Evolutionary conservation across 2,888 invertebrate genomes (phyloP).

Genomic region (Drepana falcataria): DNA sequence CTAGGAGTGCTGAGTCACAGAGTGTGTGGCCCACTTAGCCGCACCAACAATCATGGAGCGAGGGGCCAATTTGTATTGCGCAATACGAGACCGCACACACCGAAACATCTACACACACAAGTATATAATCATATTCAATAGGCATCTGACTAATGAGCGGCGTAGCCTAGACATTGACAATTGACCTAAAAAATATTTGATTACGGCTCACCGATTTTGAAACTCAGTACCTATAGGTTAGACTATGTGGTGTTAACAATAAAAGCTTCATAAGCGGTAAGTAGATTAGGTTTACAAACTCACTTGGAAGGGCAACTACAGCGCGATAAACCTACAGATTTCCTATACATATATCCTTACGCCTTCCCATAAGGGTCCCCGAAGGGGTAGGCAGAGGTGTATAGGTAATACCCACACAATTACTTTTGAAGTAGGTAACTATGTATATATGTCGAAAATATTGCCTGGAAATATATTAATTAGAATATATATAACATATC

Average conservation of each 20-base stretch:
- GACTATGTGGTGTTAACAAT: too few relatives aligned
- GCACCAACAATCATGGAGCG: constrained; percentile 34
- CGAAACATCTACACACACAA: constrained; percentile 20
- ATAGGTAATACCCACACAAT: too few relatives aligned
- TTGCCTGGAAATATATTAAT: too few relatives aligned
- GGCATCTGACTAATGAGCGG: constrained; percentile 11
- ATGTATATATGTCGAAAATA: too few relatives aligned
- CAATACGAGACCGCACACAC: constrained; percentile 19
- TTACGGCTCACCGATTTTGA: not conserved
- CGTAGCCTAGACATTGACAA: constrained; percentile 8
- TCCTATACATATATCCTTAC: too few relatives aligned
- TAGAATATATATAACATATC: constrained; percentile 1
- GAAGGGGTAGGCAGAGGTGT: too few relatives aligned
- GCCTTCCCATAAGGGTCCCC: too few relatives aligned
- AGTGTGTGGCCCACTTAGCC: constrained; percentile 40
- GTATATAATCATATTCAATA: constrained; percentile 20
- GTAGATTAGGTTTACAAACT: too few relatives aligned
- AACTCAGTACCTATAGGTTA: not conserved
- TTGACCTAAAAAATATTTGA: not conserved
- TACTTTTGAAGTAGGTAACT: too few relatives aligned
- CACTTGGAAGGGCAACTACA: too few relatives aligned
- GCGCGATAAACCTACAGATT: too few relatives aligned
- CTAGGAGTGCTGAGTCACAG: constrained; percentile 41
- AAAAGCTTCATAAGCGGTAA: too few relatives aligned
- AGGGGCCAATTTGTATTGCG: constrained; percentile 28